These are phyloP conservation scores for Ceratina calcarata DNA, from an alignment of 1,140 invertebrate species.

Conservation along the genomic window DNA sequence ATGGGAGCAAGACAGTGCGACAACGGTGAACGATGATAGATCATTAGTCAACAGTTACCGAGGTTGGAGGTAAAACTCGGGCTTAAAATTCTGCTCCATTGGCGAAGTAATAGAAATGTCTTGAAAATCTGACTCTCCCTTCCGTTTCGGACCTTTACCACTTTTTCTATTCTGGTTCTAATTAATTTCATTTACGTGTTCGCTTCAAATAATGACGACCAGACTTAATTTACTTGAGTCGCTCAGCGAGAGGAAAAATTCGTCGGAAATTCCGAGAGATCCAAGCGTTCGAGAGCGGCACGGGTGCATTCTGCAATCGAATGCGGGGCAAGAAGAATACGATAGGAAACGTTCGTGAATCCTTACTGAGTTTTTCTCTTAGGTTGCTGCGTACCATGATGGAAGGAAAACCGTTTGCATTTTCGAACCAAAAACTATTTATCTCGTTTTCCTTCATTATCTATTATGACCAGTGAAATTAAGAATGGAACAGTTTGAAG, in stretches of 20 bases:
- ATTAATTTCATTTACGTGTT: constrained; percentile 21
- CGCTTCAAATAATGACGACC: constrained; percentile 47
- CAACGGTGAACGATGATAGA: constrained; percentile 49
- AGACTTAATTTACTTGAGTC: constrained; percentile 8
- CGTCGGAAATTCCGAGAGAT: not conserved
- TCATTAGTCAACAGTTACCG: constrained; percentile 43
- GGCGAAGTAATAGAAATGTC: constrained; percentile 35
- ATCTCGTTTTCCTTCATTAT: too few species aligned
- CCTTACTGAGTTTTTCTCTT: not conserved
- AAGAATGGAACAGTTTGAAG: too few species aligned
- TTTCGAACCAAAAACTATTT: not conserved
- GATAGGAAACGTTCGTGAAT: constrained; percentile 2
- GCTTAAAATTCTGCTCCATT: constrained; percentile 23
- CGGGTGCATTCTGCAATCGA: constrained; percentile 4
- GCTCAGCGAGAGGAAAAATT: not conserved
- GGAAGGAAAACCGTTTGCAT: not conserved
- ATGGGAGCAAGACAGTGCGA: constrained; percentile 44
- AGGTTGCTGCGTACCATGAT: too few species aligned
- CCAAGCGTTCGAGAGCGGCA: not conserved
- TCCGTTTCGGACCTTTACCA: not conserved
- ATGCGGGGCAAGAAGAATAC: not conserved
- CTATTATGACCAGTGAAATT: too few species aligned
- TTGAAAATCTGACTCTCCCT: constrained; percentile 31
- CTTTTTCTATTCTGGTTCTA: not conserved
- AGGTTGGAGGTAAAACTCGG: constrained; percentile 17